phyloP scores from a whole-genome alignment of 2,113 vertebrate species.

The Campylomormyrus tamandua region DNA sequence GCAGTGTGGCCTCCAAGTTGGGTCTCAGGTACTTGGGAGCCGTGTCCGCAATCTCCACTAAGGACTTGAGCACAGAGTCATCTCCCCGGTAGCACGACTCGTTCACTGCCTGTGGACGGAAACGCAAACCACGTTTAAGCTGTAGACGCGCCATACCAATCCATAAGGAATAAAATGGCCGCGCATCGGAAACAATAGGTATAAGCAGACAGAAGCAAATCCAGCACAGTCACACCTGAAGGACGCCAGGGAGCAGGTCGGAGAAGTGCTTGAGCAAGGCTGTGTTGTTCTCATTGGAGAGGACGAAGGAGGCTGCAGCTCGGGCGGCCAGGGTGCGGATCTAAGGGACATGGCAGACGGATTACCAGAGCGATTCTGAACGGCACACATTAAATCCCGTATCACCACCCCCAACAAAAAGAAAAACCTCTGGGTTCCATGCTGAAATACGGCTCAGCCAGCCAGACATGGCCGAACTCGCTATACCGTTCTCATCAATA shows the following conservation, averaged over 20 bases:
- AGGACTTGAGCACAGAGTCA: constrained; percentile 91
- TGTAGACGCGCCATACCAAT: too few species aligned
- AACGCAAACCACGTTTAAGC: neutral
- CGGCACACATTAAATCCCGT: too few species aligned
- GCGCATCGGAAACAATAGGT: neutral
- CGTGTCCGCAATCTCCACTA: constrained; percentile 94
- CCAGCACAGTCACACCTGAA: constrained; percentile 68
- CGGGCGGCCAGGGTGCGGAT: constrained; percentile 84
- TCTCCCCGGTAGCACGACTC: constrained; percentile 93
- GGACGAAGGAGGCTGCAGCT: constrained; percentile 87
- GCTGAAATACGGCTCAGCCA: neutral
- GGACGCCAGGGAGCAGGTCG: constrained; percentile 85
- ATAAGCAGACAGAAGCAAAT: neutral
- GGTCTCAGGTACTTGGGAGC: constrained; percentile 93
- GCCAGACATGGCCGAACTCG: neutral
- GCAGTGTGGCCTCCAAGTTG: constrained; percentile 86
- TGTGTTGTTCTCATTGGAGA: constrained; percentile 87
- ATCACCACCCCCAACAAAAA: neutral
- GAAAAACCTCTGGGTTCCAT: neutral
- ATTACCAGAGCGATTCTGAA: neutral
- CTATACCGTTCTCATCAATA: neutral
- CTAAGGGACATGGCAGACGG: constrained; percentile 44
- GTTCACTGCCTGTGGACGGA: constrained; percentile 74
- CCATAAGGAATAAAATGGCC: neutral
- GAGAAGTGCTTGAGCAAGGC: constrained; percentile 91